A percentile compares a stretch with the other conserved stretches of the same genome.
These are phyloP conservation scores for Phrynosoma platyrhinos DNA, from an alignment of 2,113 vertebrate species.

Conservation along the genomic window DNA sequence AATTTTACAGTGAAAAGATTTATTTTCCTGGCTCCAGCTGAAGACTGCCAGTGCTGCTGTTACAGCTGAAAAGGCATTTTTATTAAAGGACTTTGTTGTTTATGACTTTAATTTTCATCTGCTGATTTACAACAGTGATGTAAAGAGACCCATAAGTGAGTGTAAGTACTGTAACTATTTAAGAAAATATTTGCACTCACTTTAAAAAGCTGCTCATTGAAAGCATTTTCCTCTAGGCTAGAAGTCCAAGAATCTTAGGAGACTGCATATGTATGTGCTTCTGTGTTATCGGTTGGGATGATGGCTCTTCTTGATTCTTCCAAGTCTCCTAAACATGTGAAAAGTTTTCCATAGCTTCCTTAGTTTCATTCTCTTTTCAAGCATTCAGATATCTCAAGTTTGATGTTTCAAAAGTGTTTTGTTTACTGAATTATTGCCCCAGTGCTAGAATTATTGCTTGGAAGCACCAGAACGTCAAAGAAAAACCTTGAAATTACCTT, in stretches of 20 bases:
- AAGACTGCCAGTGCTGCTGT: slow-evolving; percentile 12
- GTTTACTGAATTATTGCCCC: neutral
- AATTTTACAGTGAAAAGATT: slow-evolving; percentile 9
- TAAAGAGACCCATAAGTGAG: slow-evolving; percentile 38
- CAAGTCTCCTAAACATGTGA: neutral
- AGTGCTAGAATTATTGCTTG: neutral
- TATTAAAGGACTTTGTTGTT: slow-evolving; percentile 32
- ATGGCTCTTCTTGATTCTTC: neutral
- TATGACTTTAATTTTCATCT: slow-evolving; percentile 32
- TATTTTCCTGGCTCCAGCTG: slow-evolving; percentile 3
- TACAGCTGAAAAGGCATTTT: slow-evolving; percentile 27
- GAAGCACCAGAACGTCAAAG: neutral
- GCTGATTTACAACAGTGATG: slow-evolving; percentile 36
- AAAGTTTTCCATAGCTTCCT: neutral
- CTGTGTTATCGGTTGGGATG: neutral
- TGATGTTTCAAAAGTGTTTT: neutral
- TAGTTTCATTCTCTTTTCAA: neutral
- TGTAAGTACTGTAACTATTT: slow-evolving; percentile 35
- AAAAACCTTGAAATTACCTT: neutral
- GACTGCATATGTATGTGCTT: neutral
- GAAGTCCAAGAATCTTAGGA: slow-evolving; percentile 7
- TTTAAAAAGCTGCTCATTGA: slow-evolving; percentile 16
- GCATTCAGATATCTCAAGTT: neutral
- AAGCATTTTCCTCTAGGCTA: slow-evolving; percentile 21
- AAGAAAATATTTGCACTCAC: slow-evolving; percentile 39